Percentiles rank a stretch among this genome's conserved stretches.
Evolutionary conservation across 2,888 invertebrate species (phyloP).

Genomic region (Malacosoma neustria): DNA sequence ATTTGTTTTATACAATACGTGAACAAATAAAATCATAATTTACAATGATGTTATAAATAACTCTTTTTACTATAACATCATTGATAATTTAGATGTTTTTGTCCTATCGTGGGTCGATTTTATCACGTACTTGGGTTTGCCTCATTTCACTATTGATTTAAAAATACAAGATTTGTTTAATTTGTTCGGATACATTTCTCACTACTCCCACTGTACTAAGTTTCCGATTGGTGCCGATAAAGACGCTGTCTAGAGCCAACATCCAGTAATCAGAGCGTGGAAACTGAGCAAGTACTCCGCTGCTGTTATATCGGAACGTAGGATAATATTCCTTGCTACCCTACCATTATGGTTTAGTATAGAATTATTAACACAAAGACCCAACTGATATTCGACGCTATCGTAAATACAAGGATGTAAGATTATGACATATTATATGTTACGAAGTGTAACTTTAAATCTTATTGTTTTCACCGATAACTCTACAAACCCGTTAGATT

Average conservation of each 20-base stretch:
- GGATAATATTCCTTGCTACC: conserved; percentile 34
- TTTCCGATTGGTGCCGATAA: conserved; percentile 67
- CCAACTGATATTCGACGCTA: conserved; percentile 15
- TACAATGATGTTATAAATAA: too few species aligned
- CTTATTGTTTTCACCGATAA: too few species aligned
- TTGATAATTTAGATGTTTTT: too few species aligned
- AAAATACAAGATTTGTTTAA: neutral
- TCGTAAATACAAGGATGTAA: conserved; percentile 17
- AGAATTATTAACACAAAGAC: too few species aligned
- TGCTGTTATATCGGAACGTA: conserved; percentile 32
- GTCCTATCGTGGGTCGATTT: too few species aligned
- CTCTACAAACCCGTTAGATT: too few species aligned
- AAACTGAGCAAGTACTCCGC: conserved; percentile 63
- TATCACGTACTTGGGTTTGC: conserved; percentile 14
- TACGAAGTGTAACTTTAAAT: conserved; percentile 9
- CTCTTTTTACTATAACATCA: too few species aligned
- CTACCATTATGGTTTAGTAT: conserved; percentile 19
- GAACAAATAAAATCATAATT: too few species aligned
- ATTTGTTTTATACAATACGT: too few species aligned
- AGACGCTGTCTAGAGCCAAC: conserved; percentile 72
- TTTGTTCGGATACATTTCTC: conserved; percentile 29
- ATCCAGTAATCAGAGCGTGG: conserved; percentile 75
- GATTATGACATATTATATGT: conserved; percentile 16
- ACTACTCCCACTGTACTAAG: conserved; percentile 35
- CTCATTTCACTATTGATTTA: conserved; percentile 9